Conservation (phyloP, 2,113 vertebrate species). For the Sylvilagus bachmani region DNA sequence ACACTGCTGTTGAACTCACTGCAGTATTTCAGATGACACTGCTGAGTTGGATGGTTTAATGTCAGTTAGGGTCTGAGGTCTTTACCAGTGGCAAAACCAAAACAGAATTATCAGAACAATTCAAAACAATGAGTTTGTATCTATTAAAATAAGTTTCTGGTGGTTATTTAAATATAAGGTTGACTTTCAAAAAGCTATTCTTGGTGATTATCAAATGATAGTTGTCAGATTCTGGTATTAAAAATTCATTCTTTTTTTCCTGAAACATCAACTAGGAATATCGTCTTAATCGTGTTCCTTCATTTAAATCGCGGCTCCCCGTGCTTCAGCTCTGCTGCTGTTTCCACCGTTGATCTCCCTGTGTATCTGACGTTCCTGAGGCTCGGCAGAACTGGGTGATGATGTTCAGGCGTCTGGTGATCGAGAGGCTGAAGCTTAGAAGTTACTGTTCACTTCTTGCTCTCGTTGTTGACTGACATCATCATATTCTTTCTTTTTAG, state of each 20-base stretch:
- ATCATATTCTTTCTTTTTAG: neutral
- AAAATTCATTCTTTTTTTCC: slow-evolving; percentile 11
- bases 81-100: neutral
- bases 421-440: neutral
- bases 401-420: neutral
- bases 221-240: neutral
- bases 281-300: neutral
- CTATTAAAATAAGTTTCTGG: neutral
- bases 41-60: neutral
- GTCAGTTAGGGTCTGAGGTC: neutral
- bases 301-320: neutral
- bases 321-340: neutral
- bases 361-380: neutral
- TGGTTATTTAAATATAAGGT: slow-evolving; percentile 1
- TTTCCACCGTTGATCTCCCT: neutral
- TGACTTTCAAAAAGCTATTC: neutral
- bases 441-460: neutral
- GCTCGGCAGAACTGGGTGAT: neutral
- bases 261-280: neutral
- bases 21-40: neutral
- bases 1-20: neutral
- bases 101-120: neutral
- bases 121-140: neutral
- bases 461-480: neutral
- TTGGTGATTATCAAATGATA: neutral